Base-by-base conservation (phyloP, 2,888 invertebrate genomes). In the Rosalia funebris region DNA sequence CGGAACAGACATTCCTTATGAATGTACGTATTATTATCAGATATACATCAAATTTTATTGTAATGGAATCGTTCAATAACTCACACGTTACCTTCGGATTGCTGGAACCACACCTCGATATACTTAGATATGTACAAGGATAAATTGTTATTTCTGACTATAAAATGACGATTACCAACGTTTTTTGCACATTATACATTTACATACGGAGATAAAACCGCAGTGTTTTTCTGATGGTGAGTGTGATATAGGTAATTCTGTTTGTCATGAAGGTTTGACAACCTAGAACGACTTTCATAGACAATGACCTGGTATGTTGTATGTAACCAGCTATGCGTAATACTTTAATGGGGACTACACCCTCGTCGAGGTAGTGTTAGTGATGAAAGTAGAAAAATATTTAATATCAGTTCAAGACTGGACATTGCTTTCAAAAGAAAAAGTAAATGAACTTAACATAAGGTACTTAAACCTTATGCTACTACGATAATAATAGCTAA, bases 41-140 rank as follows among this genome's bases (percentile, higher is more conserved):
- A 36, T 34, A 44, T 32, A 34, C 47, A 47, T 47, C 47, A 47
- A 47, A 34, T 36, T 36, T 47, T 17, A 47, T 47, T 47, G 36
- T 34, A n/a, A 32, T 16, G 36, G 17, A 34, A 47, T 47, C 47
- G 17, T 47, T 47, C 34, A 47, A 47, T 47, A 47, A 25, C 50
- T 39, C 50, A 50, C 37, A 41, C 15, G 34, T 39, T 39, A 50
- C 48, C 48, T 48, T 48, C 48, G 19, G 36, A 48, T 36, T 36
- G 16, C 36, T 37, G 37, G 32, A 14, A 19, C 50, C 50, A 39
- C 50, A 41, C 50, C 50, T 15, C 7, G 39, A 50, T 50, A 34
- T 12, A 48, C 11, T 44, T 37, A 48, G 48, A 11, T 48, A 50
- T 5, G 39, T 17, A 50, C 50, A 50, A 50, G 50, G 50, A 50